Conservation (phyloP, 2,888 invertebrate genomes). For the Flexamia atlantica region DNA sequence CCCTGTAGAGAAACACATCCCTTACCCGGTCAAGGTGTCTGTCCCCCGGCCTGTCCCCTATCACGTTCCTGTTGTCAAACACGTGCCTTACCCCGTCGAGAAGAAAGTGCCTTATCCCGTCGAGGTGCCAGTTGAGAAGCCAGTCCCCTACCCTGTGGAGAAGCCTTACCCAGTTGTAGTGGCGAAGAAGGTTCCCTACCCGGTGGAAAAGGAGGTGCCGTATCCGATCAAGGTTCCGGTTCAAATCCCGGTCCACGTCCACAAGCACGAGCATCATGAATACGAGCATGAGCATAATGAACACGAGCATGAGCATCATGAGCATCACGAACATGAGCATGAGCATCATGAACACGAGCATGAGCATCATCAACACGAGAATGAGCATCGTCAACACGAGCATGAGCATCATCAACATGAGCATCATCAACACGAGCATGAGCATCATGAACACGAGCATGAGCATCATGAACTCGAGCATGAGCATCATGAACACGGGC, state of each 20-base stretch:
- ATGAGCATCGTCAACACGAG: too few species aligned
- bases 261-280: constrained; percentile 14
- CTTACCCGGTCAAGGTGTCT: constrained; percentile 64
- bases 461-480: constrained; percentile 76
- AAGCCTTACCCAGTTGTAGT: constrained; percentile 64
- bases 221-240: constrained; percentile 72
- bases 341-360: background rate
- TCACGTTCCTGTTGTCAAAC: constrained; percentile 65
- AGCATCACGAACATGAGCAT: constrained; percentile 10
- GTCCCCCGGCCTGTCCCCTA: constrained; percentile 65
- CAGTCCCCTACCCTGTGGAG: constrained; percentile 66
- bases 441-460: too few species aligned
- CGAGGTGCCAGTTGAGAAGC: constrained; percentile 67
- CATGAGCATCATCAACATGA: too few species aligned
- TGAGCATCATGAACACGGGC: background rate
- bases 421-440: too few species aligned
- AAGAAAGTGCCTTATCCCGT: constrained; percentile 58
- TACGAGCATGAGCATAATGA: background rate
- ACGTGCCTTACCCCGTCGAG: constrained; percentile 64
- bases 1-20: constrained; percentile 68
- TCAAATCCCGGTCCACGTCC: constrained; percentile 79
- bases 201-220: constrained; percentile 66
- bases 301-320: background rate
- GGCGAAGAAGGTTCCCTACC: constrained; percentile 67
- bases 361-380: too few species aligned